Conservation (phyloP, 2,888 invertebrate genomes). For the Oligia fasciuncula region DNA sequence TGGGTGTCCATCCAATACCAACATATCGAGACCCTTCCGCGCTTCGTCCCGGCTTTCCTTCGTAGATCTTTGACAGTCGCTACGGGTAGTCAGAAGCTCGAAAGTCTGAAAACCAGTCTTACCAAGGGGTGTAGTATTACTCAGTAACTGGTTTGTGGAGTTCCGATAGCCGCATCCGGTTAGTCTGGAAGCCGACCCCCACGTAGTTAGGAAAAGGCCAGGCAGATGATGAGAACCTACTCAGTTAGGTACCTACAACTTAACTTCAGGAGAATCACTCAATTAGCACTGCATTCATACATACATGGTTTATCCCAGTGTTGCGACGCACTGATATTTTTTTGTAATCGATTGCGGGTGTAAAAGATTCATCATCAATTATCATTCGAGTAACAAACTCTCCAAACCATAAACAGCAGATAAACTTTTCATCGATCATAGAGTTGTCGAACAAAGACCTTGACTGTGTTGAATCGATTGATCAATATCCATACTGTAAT, state of each 20-base stretch:
- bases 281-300: background rate
- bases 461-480: background rate
- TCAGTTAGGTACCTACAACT: background rate
- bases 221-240: background rate
- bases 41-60: background rate
- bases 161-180: background rate
- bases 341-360: background rate
- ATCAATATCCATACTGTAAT: background rate
- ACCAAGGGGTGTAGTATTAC: background rate
- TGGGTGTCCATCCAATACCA: background rate
- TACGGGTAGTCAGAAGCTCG: background rate
- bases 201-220: background rate
- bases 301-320: background rate
- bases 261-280: background rate
- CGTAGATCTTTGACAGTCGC: background rate
- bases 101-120: background rate
- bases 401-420: background rate
- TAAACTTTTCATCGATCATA: background rate
- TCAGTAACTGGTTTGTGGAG: background rate
- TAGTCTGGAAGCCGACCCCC: background rate
- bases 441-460: background rate
- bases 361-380: background rate
- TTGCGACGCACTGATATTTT: background rate
- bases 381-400: background rate
- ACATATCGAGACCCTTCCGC: background rate